Evolutionary conservation across 2,113 vertebrate genomes (phyloP), one percentile per base, ranked within the genome.

Genomic region (Lasiurus borealis): DNA sequence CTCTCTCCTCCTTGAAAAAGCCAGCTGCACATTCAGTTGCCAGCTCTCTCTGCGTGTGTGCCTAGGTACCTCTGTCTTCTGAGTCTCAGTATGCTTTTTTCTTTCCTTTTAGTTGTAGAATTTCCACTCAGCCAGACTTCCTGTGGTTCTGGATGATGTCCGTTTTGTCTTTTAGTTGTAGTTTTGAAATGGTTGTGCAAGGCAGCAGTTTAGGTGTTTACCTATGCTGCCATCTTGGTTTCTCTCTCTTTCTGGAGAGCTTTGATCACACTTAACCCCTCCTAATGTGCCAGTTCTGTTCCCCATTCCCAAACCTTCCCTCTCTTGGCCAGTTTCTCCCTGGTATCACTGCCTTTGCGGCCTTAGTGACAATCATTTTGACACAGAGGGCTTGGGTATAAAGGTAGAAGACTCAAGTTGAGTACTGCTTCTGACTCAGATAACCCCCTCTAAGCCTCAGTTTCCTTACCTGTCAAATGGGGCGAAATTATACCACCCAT

Each of bases 381-480:
- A 83, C 62, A 71, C 34, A 78, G 89, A 59, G 40, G 71, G 25
- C 27, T 75, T 89, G 52, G 50, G 14, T 48, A 86, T 85, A 80
- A 75, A 90, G 25, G 75, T 68, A 92, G 29, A 80, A 91, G 85
- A 82, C 48, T n/a, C 80, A 90, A 6, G 12, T 9, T 85, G n/a
- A 73, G 23, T 31, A 25, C 50, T 75, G 40, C 81, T 50, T 92
- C 81, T 89, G 85, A 21, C 75, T 76, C 8, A 82, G 8, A 62
- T 71, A 62, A 82, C 15, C 11, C 15, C 5, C 85, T 76, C 52
- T n/a, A 44, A 76, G 29, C 29, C 80, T 94, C 75, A 52, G 13
- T 94, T 89, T 89, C 59, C 48, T 86, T 82, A 80, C 73, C 48
- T 94, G n/a, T 82, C 54, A 96, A 81, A 86, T 64, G 81, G 46